phyloP scores from a whole-genome alignment of 2,888 invertebrate species.

The Aspidiotus destructor region DNA sequence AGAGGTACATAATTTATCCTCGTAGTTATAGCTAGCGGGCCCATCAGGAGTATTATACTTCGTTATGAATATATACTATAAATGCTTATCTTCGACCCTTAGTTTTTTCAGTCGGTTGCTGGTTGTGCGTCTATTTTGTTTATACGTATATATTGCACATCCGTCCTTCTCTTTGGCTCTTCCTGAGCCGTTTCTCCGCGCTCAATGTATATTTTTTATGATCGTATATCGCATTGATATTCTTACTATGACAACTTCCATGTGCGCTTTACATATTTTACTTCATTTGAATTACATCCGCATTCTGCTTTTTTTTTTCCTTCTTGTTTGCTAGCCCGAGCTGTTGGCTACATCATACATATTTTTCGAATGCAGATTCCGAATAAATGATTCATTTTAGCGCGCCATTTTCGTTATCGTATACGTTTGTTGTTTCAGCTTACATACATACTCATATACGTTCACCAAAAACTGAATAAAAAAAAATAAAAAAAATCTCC shows the following conservation, averaged over 20 bases:
- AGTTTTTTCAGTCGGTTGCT: slow-evolving; percentile 4
- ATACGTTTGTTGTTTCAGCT: slow-evolving; percentile 1
- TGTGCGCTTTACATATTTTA: slow-evolving; percentile 2
- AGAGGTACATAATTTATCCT: slow-evolving; percentile 4
- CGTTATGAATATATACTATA: slow-evolving; percentile 1
- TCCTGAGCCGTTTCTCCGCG: no score
- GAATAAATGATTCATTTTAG: slow-evolving; percentile 1
- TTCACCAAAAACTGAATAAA: no score
- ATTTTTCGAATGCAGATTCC: not conserved
- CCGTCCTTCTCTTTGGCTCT: no score
- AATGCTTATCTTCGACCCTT: slow-evolving; percentile 4
- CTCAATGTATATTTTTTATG: no score
- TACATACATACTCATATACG: not conserved
- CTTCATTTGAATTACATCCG: slow-evolving; percentile 2
- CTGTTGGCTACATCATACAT: not conserved
- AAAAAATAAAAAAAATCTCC: no score
- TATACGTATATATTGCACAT: not conserved
- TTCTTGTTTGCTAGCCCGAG: not conserved
- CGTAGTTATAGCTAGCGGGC: not conserved
- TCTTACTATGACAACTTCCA: not conserved
- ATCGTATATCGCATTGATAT: not conserved
- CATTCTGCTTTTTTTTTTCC: not conserved
- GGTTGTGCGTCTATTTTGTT: not conserved
- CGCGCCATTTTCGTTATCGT: not conserved
- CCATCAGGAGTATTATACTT: not conserved